These are phyloP conservation scores for Dreissena rostriformis DNA, from an alignment of 1,140 invertebrate species.

Conservation along the genomic window DNA sequence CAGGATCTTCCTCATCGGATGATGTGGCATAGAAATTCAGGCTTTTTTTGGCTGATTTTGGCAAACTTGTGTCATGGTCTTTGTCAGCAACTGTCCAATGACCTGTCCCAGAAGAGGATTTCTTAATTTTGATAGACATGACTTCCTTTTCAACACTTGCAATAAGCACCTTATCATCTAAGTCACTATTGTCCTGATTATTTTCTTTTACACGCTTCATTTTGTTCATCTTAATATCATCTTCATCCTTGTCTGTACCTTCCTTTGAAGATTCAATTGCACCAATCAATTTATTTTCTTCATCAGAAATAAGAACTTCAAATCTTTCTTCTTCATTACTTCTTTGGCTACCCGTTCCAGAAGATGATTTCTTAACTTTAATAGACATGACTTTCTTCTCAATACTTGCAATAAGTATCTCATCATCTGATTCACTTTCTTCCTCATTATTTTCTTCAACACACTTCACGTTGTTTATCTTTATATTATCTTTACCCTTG, in stretches of 20 bases:
- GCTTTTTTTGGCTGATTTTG: not conserved
- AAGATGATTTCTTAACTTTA: too few relatives aligned
- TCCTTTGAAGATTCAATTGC: not conserved
- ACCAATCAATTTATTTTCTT: not conserved
- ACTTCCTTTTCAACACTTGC: not conserved
- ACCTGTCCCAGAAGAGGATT: too few relatives aligned
- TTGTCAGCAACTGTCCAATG: not conserved
- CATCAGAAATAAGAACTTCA: not conserved
- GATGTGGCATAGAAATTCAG: not conserved
- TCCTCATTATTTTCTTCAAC: not conserved
- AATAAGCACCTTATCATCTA: not conserved
- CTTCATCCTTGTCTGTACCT: not conserved
- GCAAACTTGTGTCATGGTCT: not conserved
- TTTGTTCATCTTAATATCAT: not conserved
- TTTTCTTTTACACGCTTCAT: not conserved
- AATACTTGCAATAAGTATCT: not conserved
- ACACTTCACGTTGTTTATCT: not conserved
- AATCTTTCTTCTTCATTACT: not conserved
- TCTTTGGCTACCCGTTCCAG: not conserved
- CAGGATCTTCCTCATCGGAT: conserved; percentile 40
- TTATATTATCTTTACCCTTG: not conserved
- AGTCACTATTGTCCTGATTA: not conserved
- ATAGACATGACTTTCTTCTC: too few relatives aligned
- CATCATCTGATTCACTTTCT: not conserved
- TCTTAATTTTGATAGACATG: too few relatives aligned